Base-by-base conservation (phyloP, 2,113 vertebrate genomes). In the Sinocyclocheilus maitianheensis region DNA sequence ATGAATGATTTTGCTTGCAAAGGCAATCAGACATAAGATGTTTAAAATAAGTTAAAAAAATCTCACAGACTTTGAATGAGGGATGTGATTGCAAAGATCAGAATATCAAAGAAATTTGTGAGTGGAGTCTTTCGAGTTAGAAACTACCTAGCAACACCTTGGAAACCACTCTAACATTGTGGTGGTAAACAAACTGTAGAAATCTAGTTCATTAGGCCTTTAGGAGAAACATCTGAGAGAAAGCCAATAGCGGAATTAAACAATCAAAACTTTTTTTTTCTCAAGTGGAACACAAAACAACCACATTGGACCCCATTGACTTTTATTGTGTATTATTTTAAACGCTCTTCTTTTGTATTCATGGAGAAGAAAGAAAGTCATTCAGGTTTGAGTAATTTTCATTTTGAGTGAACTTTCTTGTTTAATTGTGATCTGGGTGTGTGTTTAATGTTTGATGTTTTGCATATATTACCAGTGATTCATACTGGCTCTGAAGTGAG, bases 371-470 rank as follows among this genome's bases (percentile, higher is more conserved):
- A 18, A 71, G 34, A 0, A 71, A 71, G 67, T 9, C 67, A 74
- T 43, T 8, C 11, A 14, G 43, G 22, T 74, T 74, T 43, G 22
- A 75, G 72, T 24, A 22, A 46, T 13, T 48, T 75, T 7, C 11
- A 24, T 24, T 75, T 48, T 75, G 11, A 13, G 11, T 75, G 5
- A 75, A 75, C 69, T 43, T 37, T 40, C 34, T 10, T 1, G 11
- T 55, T 77, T 34, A 77, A 77, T 55, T 55, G 26, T 20, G 26
- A 55, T 77, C 14, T 55, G n/a, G 24, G 46, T 77, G 46, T 26
- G n/a, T 62, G 20, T 37, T 55, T 34, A 79, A 37, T 60, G 62
- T 37, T 86, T 84, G 48, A 89, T 81, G 76, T 81, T 81, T 77
- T 75, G 24, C 75, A 67, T 76, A 77, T 74, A n/a, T 22, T 58